Conservation (phyloP, 2,888 invertebrate genomes). For the Tryphoninae sp. region DNA sequence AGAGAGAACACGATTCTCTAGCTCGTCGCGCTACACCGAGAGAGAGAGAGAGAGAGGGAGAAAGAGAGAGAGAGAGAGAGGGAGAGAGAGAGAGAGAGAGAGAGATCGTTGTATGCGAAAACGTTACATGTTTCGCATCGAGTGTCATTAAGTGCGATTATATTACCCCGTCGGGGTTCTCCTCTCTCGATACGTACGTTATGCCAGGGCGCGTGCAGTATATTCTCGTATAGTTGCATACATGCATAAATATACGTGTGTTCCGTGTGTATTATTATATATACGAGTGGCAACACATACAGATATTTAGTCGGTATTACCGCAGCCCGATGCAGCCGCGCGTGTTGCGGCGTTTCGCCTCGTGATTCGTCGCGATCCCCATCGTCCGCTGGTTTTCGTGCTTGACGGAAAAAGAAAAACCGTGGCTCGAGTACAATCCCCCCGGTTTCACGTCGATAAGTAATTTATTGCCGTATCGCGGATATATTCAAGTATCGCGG, state of each 20-base stretch:
- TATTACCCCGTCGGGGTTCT: constrained; percentile 70
- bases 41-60: constrained; percentile 42
- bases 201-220: constrained; percentile 35
- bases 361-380: constrained; percentile 53
- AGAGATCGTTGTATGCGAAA: constrained; percentile 67
- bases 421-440: constrained; percentile 17
- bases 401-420: constrained; percentile 57
- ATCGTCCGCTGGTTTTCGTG: constrained; percentile 60
- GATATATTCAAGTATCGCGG: constrained; percentile 71
- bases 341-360: constrained; percentile 34
- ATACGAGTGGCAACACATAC: constrained; percentile 3
- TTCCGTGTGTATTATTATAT: neutral
- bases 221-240: constrained; percentile 12
- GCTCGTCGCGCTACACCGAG: constrained; percentile 9
- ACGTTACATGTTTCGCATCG: constrained; percentile 75
- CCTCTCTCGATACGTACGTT: constrained; percentile 53
- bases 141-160: constrained; percentile 79
- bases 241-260: constrained; percentile 21
- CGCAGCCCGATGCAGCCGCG: constrained; percentile 25
- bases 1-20: constrained; percentile 21
- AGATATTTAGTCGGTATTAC: constrained; percentile 1
- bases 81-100: constrained; percentile 7
- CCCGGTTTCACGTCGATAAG: constrained; percentile 71
- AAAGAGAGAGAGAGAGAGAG: constrained; percentile 34
- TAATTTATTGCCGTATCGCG: constrained; percentile 75